Conservation (phyloP, 1,140 invertebrate species). For the Drosophila watanabei region DNA sequence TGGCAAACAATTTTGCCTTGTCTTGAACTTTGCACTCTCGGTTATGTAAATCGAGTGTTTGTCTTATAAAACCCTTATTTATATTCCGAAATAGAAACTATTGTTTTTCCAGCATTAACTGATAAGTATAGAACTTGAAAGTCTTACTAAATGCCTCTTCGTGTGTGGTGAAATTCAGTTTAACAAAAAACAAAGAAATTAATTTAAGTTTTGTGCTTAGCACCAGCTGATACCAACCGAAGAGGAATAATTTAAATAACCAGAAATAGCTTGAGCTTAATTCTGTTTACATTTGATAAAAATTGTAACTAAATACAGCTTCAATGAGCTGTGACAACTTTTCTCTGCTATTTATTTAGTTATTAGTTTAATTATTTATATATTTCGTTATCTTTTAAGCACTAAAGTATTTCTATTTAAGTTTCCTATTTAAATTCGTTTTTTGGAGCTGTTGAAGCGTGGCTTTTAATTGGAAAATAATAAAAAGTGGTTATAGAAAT, state of each 20-base stretch:
- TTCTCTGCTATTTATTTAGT: too few relatives aligned
- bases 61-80: background rate
- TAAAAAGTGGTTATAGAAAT: too few relatives aligned
- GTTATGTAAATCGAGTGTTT: conserved; percentile 8
- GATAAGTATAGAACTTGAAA: conserved; percentile 1
- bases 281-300: background rate
- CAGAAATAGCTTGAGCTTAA: background rate
- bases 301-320: background rate
- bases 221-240: background rate
- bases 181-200: background rate
- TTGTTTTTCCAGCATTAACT: background rate
- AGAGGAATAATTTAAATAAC: conserved; percentile 4
- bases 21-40: background rate
- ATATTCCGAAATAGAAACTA: background rate
- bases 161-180: conserved; percentile 1
- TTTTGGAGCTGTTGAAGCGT: too few relatives aligned
- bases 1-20: conserved; percentile 7
- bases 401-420: background rate
- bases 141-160: background rate
- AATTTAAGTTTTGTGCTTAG: background rate
- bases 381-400: background rate
- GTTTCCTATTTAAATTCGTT: background rate
- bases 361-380: background rate
- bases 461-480: too few relatives aligned
- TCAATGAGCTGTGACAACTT: background rate